phyloP scores from a whole-genome alignment of 2,113 vertebrate species.

The Romanogobio albipinnatus region DNA sequence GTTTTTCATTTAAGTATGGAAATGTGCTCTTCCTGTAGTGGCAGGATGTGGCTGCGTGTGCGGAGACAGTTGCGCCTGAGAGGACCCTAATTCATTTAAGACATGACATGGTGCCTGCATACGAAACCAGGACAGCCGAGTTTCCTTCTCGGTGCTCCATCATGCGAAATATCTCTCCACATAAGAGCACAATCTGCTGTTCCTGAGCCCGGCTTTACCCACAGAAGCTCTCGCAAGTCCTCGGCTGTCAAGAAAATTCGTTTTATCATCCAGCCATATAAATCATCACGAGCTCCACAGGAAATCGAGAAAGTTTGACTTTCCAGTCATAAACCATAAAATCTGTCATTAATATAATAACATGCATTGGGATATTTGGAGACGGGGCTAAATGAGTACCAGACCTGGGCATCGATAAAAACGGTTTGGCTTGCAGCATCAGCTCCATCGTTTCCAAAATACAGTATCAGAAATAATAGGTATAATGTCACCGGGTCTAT shows the following conservation, averaged over 20 bases:
- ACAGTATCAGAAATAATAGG: conserved; percentile 58
- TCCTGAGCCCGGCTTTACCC: conserved; percentile 64
- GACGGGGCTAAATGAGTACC: conserved; percentile 71
- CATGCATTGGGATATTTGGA: conserved; percentile 73
- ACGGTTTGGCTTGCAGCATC: conserved; percentile 59
- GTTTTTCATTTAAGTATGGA: conserved; percentile 43
- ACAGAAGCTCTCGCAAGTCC: conserved; percentile 71
- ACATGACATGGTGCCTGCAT: conserved; percentile 46
- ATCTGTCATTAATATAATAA: conserved; percentile 72
- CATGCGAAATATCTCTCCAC: conserved; percentile 63
- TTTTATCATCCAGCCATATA: conserved; percentile 73
- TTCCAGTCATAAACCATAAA: conserved; percentile 79
- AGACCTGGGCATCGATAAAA: conserved; percentile 69
- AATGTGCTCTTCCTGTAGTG: conserved; percentile 60
- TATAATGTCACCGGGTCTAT: conserved; percentile 61
- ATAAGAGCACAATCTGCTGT: conserved; percentile 67
- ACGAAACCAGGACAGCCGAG: conserved; percentile 61
- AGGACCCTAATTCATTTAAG: conserved; percentile 48
- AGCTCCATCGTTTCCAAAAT: conserved; percentile 61
- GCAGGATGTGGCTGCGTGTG: conserved; percentile 71
- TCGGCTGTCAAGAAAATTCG: conserved; percentile 66
- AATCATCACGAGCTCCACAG: conserved; percentile 72
- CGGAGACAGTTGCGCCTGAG: conserved; percentile 39
- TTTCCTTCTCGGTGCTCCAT: conserved; percentile 57
- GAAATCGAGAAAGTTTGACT: conserved; percentile 75